Evolutionary conservation across 2,888 invertebrate genomes (phyloP).

Genomic region (Caenorhabditis auriculariae): DNA sequence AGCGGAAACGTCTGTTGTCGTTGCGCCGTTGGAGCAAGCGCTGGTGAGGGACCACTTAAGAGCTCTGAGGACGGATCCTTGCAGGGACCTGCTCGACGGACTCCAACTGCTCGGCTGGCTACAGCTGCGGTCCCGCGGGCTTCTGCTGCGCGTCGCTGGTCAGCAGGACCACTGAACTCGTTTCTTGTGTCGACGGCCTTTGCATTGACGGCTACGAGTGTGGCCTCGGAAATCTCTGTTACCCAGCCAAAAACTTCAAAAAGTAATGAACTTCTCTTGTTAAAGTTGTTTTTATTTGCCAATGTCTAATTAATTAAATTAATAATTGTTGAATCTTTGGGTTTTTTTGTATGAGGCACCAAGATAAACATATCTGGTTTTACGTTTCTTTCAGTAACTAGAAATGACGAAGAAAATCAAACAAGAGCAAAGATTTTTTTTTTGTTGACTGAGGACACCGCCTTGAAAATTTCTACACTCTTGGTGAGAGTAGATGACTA

Average conservation of each 20-base stretch:
- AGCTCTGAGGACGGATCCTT: not conserved
- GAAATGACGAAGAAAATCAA: too few relatives aligned
- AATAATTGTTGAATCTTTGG: too few relatives aligned
- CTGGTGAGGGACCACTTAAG: slow-evolving; percentile 4
- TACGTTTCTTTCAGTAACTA: too few relatives aligned
- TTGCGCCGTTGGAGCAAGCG: slow-evolving; percentile 32
- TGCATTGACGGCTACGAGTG: slow-evolving; percentile 23
- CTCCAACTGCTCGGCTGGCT: slow-evolving; percentile 26
- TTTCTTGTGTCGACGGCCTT: slow-evolving; percentile 17
- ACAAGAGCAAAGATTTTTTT: too few relatives aligned
- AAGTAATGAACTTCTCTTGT: too few relatives aligned
- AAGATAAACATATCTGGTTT: too few relatives aligned
- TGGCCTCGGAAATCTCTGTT: slow-evolving; percentile 36
- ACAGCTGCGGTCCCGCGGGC: slow-evolving; percentile 19
- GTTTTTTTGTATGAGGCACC: too few relatives aligned
- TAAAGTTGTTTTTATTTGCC: too few relatives aligned
- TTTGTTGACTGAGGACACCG: too few relatives aligned
- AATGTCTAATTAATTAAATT: too few relatives aligned
- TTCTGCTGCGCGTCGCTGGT: slow-evolving; percentile 22
- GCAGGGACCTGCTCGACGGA: slow-evolving; percentile 10
- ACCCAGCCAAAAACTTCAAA: slow-evolving; percentile 21
- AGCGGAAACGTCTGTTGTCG: slow-evolving; percentile 42
- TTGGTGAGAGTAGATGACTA: too few relatives aligned
- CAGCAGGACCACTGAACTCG: slow-evolving; percentile 4
- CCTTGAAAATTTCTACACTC: too few relatives aligned